Evolutionary conservation across 2,888 invertebrate species (phyloP), one percentile per base, ranked within the genome.

Genomic region (Apamea epomidion): DNA sequence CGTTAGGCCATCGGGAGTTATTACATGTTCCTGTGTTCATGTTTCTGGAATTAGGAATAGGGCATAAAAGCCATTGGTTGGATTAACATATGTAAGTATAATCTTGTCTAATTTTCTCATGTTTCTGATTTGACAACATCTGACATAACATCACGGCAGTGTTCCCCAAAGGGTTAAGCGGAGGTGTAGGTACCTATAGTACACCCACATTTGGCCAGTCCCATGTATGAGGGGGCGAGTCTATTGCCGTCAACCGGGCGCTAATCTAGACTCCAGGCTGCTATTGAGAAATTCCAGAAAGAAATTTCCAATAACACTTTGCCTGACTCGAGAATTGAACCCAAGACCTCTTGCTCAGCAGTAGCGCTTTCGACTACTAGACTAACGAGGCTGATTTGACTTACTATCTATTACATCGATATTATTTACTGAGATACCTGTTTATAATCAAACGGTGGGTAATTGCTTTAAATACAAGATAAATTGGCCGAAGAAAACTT

Each of bases 1-100:
- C 83, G 86, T 90, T 90, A 90, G 21, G 1, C 65, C 37, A 84
- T 84, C 65, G 37, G 42, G 74, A 87, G 71, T 88, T 87, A 85
- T 74, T 76, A 25, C 85, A 85, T 85, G 74, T 87, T 80, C 76
- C 84, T 87, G 75, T 74, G 58, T 74, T 65, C 21, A 45, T 45
- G 37, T 78, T 84, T 42, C 74, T 74, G 74, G 87, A 87, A 87
- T 65, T 48, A 67, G 7, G 79, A 78, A 84, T 84, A 84, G 69
- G 84, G 45, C 69, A 78, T 78, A 10, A 69, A 81, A 69, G 10
- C 14, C 29, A 54, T 14, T 54, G 37, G 14, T 58, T 37, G 62
- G 78, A 69, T 83, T 29, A 67, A 42, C 60, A 54, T 69, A n/a
- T n/a, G n/a, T n/a, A 21, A 29, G 32, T 1, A 42, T 64, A 18